Evolutionary conservation across 2,888 invertebrate genomes (phyloP), one percentile per base, ranked within the genome.

Genomic region (Polyploca ridens): DNA sequence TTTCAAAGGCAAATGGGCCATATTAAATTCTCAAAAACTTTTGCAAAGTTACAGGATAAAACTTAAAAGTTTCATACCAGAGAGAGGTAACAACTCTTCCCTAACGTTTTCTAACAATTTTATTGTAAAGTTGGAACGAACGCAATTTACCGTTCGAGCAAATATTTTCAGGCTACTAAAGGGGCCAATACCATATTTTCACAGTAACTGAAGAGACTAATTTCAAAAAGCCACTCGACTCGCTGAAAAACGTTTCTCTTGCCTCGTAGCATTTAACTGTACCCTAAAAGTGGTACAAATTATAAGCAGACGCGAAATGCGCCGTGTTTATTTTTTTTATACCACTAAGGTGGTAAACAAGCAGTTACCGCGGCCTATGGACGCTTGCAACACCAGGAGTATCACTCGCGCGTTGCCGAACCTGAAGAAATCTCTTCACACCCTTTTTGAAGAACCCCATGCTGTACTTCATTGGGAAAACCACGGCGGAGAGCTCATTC

Each of bases 101-200:
- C 54, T 33, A 44, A 14, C 27, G 46, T 19, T 19, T 44, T 13
- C 19, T 27, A 62, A 14, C 16, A 62, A 11, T 44, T 46, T 46
- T n/a, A 62, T 33, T 62, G 54, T 60, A 62, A 62, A 33, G 27
- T 54, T 54, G 14, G 54, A 54, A 54, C 49, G 16, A 62, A 62
- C 63, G 64, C 62, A 62, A 72, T 70, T 69, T 68, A 65, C 16
- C 69, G 63, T 66, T 62, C 65, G 63, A 67, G 71, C 67, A 70
- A 75, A 73, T 66, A 60, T 57, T 62, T 68, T 69, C 68, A 62
- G 58, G 66, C 19, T 19, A 16, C 62, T 63, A 67, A 69, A 69
- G 66, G 64, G 66, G 69, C 74, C 72, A 72, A 74, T 73, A 71
- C 74, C 69, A 76, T 79, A 75, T 77, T 77, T 80, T 72, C 68